Conservation (phyloP, 2,888 invertebrate genomes). For the Antitype chi region DNA sequence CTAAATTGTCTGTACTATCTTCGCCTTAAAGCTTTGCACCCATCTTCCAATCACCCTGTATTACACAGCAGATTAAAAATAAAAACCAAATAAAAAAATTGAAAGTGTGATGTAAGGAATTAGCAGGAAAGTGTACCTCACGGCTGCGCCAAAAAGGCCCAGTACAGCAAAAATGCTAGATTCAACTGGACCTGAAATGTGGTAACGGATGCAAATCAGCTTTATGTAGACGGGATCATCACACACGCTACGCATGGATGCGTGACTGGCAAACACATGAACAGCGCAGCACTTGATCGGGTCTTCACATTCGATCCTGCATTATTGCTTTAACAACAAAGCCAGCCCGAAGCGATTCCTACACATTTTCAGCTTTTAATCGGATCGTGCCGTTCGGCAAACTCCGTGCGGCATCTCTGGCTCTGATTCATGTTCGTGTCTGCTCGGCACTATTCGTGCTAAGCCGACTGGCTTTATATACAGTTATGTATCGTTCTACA, state of each 20-base stretch:
- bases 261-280: not conserved
- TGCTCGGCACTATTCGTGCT: not conserved
- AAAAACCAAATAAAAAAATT: too few relatives aligned
- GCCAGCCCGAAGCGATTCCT: not conserved
- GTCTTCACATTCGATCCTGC: not conserved
- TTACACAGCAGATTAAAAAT: too few relatives aligned
- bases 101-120: too few relatives aligned
- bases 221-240: not conserved
- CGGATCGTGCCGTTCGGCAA: not conserved
- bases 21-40: too few relatives aligned
- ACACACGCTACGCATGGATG: not conserved
- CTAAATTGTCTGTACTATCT: too few relatives aligned
- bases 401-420: not conserved
- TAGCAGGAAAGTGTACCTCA: too few relatives aligned
- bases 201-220: too few relatives aligned
- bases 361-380: not conserved
- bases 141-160: too few relatives aligned
- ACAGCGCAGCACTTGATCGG: not conserved
- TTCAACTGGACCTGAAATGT: too few relatives aligned
- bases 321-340: not conserved
- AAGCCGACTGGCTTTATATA: not conserved
- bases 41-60: too few relatives aligned
- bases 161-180: too few relatives aligned
- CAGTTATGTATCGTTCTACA: too few relatives aligned
- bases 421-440: not conserved